Evolutionary conservation across 2,888 invertebrate genomes (phyloP).

Genomic region (Hyposoter dolosus): DNA sequence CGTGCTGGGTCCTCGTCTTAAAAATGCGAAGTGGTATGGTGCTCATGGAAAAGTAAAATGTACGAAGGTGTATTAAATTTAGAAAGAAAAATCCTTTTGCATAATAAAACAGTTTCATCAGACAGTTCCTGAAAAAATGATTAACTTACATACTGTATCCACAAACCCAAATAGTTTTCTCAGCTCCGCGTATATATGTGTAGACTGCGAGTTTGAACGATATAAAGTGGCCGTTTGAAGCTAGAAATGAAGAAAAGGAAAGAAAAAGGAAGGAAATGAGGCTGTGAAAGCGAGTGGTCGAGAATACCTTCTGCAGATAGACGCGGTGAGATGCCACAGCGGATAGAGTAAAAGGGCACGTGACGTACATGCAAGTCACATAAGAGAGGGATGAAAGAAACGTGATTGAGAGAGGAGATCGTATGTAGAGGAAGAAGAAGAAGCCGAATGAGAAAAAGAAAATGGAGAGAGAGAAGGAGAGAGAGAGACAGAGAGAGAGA

Average conservation of each 20-base stretch:
- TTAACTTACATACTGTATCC: not conserved
- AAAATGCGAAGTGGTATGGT: not conserved
- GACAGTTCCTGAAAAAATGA: not conserved
- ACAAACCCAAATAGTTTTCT: constrained; percentile 23
- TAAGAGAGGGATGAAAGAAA: constrained; percentile 64
- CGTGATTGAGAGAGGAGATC: constrained; percentile 50
- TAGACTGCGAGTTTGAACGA: constrained; percentile 45
- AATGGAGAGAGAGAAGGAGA: constrained; percentile 3
- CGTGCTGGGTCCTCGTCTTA: no score
- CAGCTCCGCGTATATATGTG: constrained; percentile 40
- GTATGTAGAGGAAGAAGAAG: constrained; percentile 18
- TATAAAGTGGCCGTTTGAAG: constrained; percentile 60
- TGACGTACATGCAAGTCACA: constrained; percentile 65
- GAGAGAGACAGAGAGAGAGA: constrained; percentile 31
- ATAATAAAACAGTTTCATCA: not conserved
- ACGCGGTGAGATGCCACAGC: constrained; percentile 41
- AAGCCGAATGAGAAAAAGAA: not conserved
- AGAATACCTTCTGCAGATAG: constrained; percentile 49
- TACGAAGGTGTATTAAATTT: not conserved
- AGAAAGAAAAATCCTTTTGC: not conserved
- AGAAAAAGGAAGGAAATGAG: constrained; percentile 48
- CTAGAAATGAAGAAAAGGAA: constrained; percentile 48
- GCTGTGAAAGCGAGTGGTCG: constrained; percentile 52
- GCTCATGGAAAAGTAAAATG: not conserved
- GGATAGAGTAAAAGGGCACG: constrained; percentile 56